phyloP scores from a whole-genome alignment of 2,888 invertebrate species.

The Aleiodes alternator region DNA sequence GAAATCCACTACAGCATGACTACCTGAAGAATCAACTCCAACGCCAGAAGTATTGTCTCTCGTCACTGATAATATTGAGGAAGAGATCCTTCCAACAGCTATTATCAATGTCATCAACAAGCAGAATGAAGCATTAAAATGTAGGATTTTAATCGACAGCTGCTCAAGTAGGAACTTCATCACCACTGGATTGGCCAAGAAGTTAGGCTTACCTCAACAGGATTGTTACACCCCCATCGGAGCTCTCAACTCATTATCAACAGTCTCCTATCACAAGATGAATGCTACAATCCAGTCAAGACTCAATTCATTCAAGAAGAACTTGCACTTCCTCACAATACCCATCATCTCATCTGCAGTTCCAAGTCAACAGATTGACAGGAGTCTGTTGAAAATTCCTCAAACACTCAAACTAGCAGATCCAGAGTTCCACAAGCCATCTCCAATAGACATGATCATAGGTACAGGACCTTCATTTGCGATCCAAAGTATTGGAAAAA shows the following conservation, averaged over 20 bases:
- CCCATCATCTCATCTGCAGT: too few relatives aligned
- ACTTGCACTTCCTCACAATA: constrained; percentile 45
- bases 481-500: neutral
- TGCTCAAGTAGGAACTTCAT: constrained; percentile 51
- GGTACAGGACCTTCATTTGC: constrained; percentile 43
- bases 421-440: constrained; percentile 47
- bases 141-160: constrained; percentile 47
- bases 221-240: constrained; percentile 46
- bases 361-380: constrained; percentile 42
- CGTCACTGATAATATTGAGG: neutral
- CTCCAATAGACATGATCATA: constrained; percentile 51
- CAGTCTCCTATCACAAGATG: constrained; percentile 34
- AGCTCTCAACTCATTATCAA: constrained; percentile 38
- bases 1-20: too few relatives aligned
- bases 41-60: neutral
- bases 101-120: constrained; percentile 2
- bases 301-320: constrained; percentile 39
- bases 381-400: constrained; percentile 24
- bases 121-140: too few relatives aligned
- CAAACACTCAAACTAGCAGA: constrained; percentile 45
- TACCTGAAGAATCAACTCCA: neutral
- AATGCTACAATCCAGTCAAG: constrained; percentile 43
- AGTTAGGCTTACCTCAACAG: constrained; percentile 38
- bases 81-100: constrained; percentile 2
- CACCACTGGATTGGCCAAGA: constrained; percentile 47